Conservation (phyloP, 2,888 invertebrate species). For the Drosophila testacea region DNA sequence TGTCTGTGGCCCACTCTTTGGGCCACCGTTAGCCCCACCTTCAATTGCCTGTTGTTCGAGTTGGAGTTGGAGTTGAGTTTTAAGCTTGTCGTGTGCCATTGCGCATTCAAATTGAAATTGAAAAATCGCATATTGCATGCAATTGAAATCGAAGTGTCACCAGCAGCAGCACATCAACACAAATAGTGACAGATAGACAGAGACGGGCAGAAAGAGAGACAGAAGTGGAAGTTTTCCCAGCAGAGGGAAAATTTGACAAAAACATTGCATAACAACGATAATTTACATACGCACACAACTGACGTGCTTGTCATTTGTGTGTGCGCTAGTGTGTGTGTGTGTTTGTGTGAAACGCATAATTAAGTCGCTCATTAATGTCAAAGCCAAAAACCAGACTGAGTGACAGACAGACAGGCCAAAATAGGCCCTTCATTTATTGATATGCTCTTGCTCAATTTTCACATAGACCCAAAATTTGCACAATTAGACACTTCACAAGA, state of each 20-base stretch:
- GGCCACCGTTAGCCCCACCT: neutral
- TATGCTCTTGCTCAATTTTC: constrained; percentile 53
- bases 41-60: constrained; percentile 1
- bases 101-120: constrained; percentile 78
- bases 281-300: constrained; percentile 28
- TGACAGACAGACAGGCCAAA: constrained; percentile 13
- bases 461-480: constrained; percentile 33
- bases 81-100: constrained; percentile 50
- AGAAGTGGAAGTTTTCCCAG: constrained; percentile 27
- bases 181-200: neutral
- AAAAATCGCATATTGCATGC: constrained; percentile 77
- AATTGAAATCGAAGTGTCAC: constrained; percentile 79
- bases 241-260: constrained; percentile 54
- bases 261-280: constrained; percentile 59
- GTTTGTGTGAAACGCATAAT: constrained; percentile 61
- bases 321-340: constrained; percentile 3
- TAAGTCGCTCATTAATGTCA: constrained; percentile 78
- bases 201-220: neutral
- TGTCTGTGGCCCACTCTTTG: neutral
- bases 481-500: constrained; percentile 45
- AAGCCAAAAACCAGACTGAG: constrained; percentile 46
- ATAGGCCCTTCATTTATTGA: constrained; percentile 48
- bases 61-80: constrained; percentile 5
- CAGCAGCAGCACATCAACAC: constrained; percentile 61
- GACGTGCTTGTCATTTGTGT: neutral